Evolutionary conservation across 2,888 invertebrate species (phyloP), one percentile per base, ranked within the genome.

Genomic region (Pardosa pseudoannulata): DNA sequence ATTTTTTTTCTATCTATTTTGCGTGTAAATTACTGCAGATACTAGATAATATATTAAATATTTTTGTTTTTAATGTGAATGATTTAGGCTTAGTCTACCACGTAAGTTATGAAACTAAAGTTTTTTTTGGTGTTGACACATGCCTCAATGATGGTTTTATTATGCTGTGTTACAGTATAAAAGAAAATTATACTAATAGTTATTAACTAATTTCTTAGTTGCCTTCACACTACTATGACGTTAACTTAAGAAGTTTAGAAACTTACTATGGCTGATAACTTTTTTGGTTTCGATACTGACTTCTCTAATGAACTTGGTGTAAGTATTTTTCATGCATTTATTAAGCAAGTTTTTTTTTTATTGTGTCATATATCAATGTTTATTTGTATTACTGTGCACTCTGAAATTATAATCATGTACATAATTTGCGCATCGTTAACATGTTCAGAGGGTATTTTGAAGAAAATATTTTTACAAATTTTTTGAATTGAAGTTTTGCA

Each of bases 231-330:
- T 5, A 3, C 56, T 16, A 23, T 56, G 19, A 23, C 56, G 7
- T 23, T 23, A 23, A 23, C 56, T 23, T 2, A 2, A 23, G 1
- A n/a, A 16, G 16, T 23, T 23, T 56, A 56, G 56, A 56, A 5
- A 56, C 9, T 36, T 36, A 32, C 19, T 32, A 83, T 83, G 83
- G 76, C 78, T 71, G 82, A 82, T 56, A 76, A 83, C 31, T 83
- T 83, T 83, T 83, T 83, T 73, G 83, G 83, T 29, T 83, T 83
- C 36, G 65, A 83, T 19, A 68, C 83, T 2, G 72, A 72, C 27
- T 76, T 83, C 31, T 73, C 83, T 19, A 32, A 62, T 3, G 36
- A 27, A 31, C 23, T 62, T 9, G 73, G 36, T 19, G 83, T 83
- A 65, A 78, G 83, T 83, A 62, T 11, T 27, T 0, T 23, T 23